Percentiles rank a stretch among this genome's conserved stretches.
These are phyloP conservation scores for Tridacna crocea DNA, from an alignment of 2,888 invertebrate species.

Conservation along the genomic window DNA sequence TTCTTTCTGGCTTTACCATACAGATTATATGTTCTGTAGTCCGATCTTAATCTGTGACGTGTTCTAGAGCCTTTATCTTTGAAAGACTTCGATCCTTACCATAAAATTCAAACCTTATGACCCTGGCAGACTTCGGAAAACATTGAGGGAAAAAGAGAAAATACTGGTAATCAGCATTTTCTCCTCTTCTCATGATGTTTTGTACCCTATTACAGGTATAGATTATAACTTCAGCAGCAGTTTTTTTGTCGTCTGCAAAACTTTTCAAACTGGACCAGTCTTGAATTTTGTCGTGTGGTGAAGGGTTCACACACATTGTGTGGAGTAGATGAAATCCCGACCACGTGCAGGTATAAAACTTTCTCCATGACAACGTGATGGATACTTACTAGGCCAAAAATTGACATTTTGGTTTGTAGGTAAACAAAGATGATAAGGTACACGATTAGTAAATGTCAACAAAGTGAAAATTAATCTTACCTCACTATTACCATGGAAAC, in stretches of 20 bases:
- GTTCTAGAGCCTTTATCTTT: background rate
- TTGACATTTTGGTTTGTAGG: conserved; percentile 4
- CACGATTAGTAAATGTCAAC: conserved; percentile 3
- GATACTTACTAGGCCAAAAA: background rate
- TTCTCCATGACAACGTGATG: conserved; percentile 9
- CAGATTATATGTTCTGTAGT: no score
- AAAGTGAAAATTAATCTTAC: conserved; percentile 8
- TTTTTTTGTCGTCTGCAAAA: no score
- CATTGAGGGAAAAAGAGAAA: background rate
- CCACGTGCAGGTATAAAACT: background rate
- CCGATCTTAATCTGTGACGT: no score
- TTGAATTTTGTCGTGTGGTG: no score
- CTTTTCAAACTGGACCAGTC: no score
- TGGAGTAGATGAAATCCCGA: no score
- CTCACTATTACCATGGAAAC: background rate
- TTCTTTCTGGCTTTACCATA: no score
- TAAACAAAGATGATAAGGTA: conserved; percentile 11
- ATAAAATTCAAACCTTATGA: background rate
- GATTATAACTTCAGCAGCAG: no score
- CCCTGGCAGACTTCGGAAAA: background rate
- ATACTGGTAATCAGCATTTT: background rate
- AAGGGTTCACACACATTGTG: no score
- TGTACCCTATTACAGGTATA: no score
- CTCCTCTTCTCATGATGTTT: conserved; percentile 10
- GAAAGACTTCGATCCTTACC: background rate